Base-by-base conservation (phyloP, 1,140 invertebrate species). In the Prorops nasuta region DNA sequence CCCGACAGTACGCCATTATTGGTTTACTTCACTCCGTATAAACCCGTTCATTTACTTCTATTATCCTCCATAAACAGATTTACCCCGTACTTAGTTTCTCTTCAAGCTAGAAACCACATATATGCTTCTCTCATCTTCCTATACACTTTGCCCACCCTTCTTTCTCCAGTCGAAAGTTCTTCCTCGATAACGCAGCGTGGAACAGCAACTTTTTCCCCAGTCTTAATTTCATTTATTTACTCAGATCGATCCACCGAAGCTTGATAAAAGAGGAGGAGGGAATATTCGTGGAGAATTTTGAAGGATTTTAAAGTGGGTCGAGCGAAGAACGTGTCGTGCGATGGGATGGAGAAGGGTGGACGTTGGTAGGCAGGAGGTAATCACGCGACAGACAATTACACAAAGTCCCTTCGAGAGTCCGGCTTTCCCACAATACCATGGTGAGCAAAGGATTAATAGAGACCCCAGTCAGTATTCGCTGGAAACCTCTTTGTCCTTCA, bases 51-150 rank as follows among this genome's bases (percentile, higher is more conserved):
- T 76, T 76, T 74, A 64, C 64, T 61, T 62, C 70, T 67, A 72
- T 76, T 74, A 76, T 74, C 59, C 58, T 40, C 22, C 48, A 28
- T 76, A 74, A 76, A 72, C 70, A 66, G 67, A 74, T 74, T 74
- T 68, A 42, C 38, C 22, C 54, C 42, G 45, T 50, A 56, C 56
- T 67, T 65, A 58, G 51, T 46, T 63, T 44, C 61, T 57, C 64
- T 71, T 67, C 60, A 63, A 40, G 41, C 50, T 28, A 44, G 45
- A 47, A 52, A 61, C 55, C 60, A 53, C 31, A 42, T 43, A n/a
- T n/a, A 24, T 20, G 8, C 19, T 19, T 39, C 34, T 41, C 32
- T 40, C 3, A 1, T 12, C n/a, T 16, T 19, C 38, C 14, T 38
- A 6, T 45, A n/a, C 10, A 32, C 22, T n/a, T 38, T 57, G 14